Base-by-base conservation (phyloP, 2,888 invertebrate genomes). In the Melipona bicolor region DNA sequence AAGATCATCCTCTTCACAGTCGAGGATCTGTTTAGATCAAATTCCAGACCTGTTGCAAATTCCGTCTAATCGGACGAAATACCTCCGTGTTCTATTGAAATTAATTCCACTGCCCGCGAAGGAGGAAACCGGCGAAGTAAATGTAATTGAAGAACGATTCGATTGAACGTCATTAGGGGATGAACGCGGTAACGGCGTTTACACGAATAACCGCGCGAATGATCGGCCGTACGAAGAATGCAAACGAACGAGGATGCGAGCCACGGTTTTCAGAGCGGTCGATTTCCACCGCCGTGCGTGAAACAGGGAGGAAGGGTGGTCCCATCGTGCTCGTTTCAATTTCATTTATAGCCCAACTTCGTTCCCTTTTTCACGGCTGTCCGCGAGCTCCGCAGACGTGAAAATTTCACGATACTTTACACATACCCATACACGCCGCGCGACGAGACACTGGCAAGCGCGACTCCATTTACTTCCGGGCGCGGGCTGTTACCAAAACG, bases 271-370 rank as follows among this genome's bases (percentile, higher is more conserved):
- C 50, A 27, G 5, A 49, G 27, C 9, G 15, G 36, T 19, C 27
- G 59, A 59, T 72, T 24, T 49, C 43, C 43, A 49, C 21, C 9
- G 2, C 5, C 13, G 15, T n/a, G n/a, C 56, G n/a, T 59, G 24
- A 59, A n/a, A 59, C n/a, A 9, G 5, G 5, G 4, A 4, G 13
- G 11, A n/a, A 56, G n/a, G 11, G 19, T 54, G 15, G 21, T 36
- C 43, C 54, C 17, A n/a, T 61, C 61, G 24, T 61, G 17, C 24
- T 15, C 56, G 36, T 21, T 59, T 56, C 59, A 56, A 59, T 43
- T 59, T 59, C 19, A 43, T 71, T 72, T 27, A 61, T 59, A 27
- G 27, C 13, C 24, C 49, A 61, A 59, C 72, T 61, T 72, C 49
- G 27, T 59, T n/a, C 5, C 4, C 21, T 27, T 43, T 59, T 71